Evolutionary conservation across 2,113 vertebrate genomes (phyloP), one percentile per base, ranked within the genome.

Genomic region (Tamias sibiricus): DNA sequence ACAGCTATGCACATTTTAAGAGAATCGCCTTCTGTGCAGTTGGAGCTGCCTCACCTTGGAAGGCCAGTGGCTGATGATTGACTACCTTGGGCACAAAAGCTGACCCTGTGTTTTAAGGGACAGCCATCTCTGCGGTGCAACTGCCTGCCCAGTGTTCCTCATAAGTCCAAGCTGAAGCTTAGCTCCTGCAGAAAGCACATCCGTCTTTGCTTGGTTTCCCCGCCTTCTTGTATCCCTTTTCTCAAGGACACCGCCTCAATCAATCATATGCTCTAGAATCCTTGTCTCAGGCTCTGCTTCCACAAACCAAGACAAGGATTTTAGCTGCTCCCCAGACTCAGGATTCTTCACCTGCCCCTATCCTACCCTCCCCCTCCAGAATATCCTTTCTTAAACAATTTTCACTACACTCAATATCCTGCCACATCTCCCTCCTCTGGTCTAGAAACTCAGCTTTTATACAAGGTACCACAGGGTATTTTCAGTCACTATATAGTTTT

Each of bases 401-500:
- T 57, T 77, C 26, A 62, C 40, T 42, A 6, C 10, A 52, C 28
- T 64, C 12, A 24, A 20, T 26, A 62, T 54, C 42, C 30, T 20
- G 19, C 11, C 30, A 11, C 13, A 54, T 32, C 62, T 69, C 22
- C 28, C 54, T 68, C 40, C 79, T 83, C n/a, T n/a, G n/a, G 6
- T 5, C 52, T 89, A 74, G 64, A 81, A 72, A 90, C 32, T 68
- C 59, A 92, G 71, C 20, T 69, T 37, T 26, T 37, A 71, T 52
- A 47, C 8, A 52, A 81, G 40, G 40, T 19, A 11, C 72, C 20
- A 80, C 20, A 28, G 12, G 9, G 3, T 69, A 52, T 75, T 91
- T 91, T 91, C 35, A 95, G 47, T 93, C n/a, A 83, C 62, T 28
- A 8, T 22, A 66, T 59, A 49, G 49, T 14, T 82, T 95, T 95